Conservation (phyloP, 2,113 vertebrate species). For the Siniperca chuatsi region DNA sequence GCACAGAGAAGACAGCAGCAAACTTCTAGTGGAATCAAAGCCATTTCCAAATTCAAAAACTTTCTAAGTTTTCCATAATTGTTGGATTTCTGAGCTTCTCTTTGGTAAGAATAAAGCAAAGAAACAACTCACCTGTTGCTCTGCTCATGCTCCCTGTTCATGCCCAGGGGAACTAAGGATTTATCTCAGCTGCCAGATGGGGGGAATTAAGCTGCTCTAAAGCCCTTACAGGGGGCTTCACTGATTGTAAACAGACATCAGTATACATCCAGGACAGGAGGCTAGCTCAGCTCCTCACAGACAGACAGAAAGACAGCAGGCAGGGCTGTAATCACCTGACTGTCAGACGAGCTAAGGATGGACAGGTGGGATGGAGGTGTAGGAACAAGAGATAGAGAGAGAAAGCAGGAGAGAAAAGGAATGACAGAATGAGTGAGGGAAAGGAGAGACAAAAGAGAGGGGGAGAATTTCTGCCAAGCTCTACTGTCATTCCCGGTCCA, state of each 20-base stretch:
- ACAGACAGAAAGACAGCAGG: conserved; percentile 29
- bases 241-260: conserved; percentile 37
- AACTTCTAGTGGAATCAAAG: background rate
- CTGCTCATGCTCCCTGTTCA: conserved; percentile 18
- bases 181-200: conserved; percentile 52
- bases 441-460: conserved; percentile 4
- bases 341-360: conserved; percentile 1
- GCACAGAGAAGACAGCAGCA: no score
- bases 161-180: conserved; percentile 15
- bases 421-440: background rate
- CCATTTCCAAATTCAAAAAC: background rate
- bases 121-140: conserved; percentile 64
- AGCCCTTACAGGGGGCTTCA: conserved; percentile 54
- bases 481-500: background rate
- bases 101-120: conserved; percentile 4
- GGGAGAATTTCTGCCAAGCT: background rate
- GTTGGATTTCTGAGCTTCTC: background rate
- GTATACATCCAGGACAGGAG: conserved; percentile 5
- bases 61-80: background rate
- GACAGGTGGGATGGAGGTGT: conserved; percentile 27
- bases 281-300: conserved; percentile 3
- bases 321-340: conserved; percentile 39
- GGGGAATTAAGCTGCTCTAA: conserved; percentile 53
- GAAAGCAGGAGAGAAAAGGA: background rate
- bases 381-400: background rate